phyloP scores from a whole-genome alignment of 2,888 invertebrate species.

The Chloroclysta siterata region DNA sequence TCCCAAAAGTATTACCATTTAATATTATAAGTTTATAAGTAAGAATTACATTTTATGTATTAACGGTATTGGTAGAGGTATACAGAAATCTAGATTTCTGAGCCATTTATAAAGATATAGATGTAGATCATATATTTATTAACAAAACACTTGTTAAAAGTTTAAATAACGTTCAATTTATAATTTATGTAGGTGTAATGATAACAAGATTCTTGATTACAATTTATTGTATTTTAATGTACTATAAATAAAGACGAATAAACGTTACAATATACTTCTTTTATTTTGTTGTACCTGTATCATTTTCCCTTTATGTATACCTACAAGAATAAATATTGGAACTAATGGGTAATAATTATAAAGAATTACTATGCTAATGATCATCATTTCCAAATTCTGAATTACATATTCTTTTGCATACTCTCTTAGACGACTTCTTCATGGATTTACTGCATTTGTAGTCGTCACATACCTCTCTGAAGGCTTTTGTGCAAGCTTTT shows the following conservation, averaged over 20 bases:
- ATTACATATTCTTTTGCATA: slow-evolving; percentile 55
- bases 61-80: slow-evolving; percentile 38
- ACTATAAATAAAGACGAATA: slow-evolving; percentile 59
- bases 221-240: slow-evolving; percentile 74
- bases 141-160: slow-evolving; percentile 46
- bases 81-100: slow-evolving; percentile 51
- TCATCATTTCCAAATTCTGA: slow-evolving; percentile 14
- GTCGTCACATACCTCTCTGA: slow-evolving; percentile 43
- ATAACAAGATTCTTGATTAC: slow-evolving; percentile 70
- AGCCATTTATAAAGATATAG: slow-evolving; percentile 53
- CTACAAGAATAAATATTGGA: too few relatives aligned
- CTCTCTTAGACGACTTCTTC: slow-evolving; percentile 50
- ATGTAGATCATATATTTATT: slow-evolving; percentile 42
- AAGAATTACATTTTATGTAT: slow-evolving; percentile 32
- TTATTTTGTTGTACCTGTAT: slow-evolving; percentile 15
- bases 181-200: slow-evolving; percentile 37
- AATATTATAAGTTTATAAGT: slow-evolving; percentile 43
- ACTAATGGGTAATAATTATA: too few relatives aligned
- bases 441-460: slow-evolving; percentile 49
- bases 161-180: slow-evolving; percentile 37
- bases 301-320: background rate
- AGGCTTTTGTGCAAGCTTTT: slow-evolving; percentile 50
- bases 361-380: background rate
- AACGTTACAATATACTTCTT: slow-evolving; percentile 35
- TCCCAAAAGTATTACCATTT: slow-evolving; percentile 76